These are phyloP conservation scores for Pherbina coryleti DNA, from an alignment of 2,888 invertebrate genomes.

Conservation along the genomic window DNA sequence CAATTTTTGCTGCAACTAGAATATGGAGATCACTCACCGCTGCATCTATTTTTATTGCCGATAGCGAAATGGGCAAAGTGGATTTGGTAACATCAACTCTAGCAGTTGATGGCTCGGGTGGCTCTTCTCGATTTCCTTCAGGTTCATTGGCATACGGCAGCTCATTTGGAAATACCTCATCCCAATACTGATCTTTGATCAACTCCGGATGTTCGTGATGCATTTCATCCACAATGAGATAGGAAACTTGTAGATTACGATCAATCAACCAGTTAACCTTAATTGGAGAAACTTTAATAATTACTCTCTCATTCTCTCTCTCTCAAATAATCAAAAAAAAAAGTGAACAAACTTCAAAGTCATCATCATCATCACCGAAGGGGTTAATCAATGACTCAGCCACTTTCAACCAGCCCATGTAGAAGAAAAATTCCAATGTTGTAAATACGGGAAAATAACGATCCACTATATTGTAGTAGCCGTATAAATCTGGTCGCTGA, in stretches of 20 bases:
- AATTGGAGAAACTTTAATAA: background rate
- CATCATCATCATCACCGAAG: constrained; percentile 91
- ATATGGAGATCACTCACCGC: background rate
- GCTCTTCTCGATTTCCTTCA: constrained; percentile 39
- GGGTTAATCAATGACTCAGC: constrained; percentile 91
- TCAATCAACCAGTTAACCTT: constrained; percentile 91
- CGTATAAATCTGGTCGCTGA: constrained; percentile 69
- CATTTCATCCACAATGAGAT: constrained; percentile 94
- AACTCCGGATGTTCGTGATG: constrained; percentile 91
- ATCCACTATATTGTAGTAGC: constrained; percentile 75
- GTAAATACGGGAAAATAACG: constrained; percentile 90
- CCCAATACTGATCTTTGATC: constrained; percentile 91
- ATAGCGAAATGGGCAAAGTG: background rate
- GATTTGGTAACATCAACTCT: constrained; percentile 35
- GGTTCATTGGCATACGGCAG: constrained; percentile 84
- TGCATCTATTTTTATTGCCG: constrained; percentile 8
- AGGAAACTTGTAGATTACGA: constrained; percentile 83
- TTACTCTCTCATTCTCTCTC: no score
- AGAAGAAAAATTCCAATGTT: constrained; percentile 86
- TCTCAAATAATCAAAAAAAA: no score
- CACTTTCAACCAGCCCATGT: constrained; percentile 92
- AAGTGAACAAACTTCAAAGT: constrained; percentile 77
- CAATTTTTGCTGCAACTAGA: background rate
- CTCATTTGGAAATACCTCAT: constrained; percentile 85
- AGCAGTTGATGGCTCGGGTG: constrained; percentile 39